phyloP scores from a whole-genome alignment of 2,113 vertebrate genomes.

The Ptychochromis oligacanthus region DNA sequence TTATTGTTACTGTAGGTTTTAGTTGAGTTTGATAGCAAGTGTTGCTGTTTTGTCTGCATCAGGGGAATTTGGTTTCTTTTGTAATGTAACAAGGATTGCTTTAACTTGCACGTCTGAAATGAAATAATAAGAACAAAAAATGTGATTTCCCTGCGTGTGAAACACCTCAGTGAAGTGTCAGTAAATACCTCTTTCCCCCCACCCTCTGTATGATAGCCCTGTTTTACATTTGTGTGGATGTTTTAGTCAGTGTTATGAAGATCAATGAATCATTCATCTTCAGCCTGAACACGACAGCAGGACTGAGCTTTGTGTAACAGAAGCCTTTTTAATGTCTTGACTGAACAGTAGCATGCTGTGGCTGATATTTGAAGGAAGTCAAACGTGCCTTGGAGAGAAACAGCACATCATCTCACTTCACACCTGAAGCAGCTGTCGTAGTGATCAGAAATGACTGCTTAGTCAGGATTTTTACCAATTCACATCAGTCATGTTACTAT shows the following conservation, averaged over 20 bases:
- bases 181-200: conserved; percentile 49
- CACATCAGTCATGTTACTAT: conserved; percentile 43
- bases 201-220: neutral
- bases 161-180: conserved; percentile 43
- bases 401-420: neutral
- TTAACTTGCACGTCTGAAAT: conserved; percentile 68
- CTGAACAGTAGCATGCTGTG: conserved; percentile 33
- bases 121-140: conserved; percentile 47
- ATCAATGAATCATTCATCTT: conserved; percentile 2
- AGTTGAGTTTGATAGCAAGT: conserved; percentile 55
- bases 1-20: conserved; percentile 60
- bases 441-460: neutral
- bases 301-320: conserved; percentile 11
- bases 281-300: conserved; percentile 23
- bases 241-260: conserved; percentile 43
- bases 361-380: conserved; percentile 30
- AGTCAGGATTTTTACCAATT: conserved; percentile 8
- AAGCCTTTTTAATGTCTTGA: neutral
- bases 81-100: conserved; percentile 55
- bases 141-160: conserved; percentile 51
- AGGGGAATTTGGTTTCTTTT: conserved; percentile 53
- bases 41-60: conserved; percentile 54
- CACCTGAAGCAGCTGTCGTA: conserved; percentile 1
- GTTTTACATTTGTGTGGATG: conserved; percentile 17
- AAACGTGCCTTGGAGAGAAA: conserved; percentile 72